Conservation (phyloP, 2,113 vertebrate genomes). For the Ophthalmolycus amberensis region DNA sequence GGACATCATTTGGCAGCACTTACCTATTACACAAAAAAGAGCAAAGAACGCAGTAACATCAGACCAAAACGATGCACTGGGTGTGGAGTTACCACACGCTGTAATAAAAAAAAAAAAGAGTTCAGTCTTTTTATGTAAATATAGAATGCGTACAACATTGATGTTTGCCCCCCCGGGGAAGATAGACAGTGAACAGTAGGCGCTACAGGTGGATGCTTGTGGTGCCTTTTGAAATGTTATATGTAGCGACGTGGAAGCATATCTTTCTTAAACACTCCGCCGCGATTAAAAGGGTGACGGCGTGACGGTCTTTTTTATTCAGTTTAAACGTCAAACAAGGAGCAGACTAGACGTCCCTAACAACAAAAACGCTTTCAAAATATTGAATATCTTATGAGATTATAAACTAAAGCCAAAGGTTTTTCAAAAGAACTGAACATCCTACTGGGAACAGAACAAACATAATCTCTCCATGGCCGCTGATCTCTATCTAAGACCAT, state of each 20-base stretch:
- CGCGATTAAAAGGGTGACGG: background rate
- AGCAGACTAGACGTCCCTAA: background rate
- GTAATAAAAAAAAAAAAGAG: background rate
- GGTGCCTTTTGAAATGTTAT: background rate
- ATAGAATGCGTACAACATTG: background rate
- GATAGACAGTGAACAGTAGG: background rate
- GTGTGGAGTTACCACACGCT: background rate
- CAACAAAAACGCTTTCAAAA: background rate
- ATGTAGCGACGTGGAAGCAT: no score
- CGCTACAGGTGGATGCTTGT: background rate
- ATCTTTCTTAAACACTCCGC: background rate
- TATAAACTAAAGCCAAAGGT: background rate
- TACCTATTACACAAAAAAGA: conserved; percentile 43
- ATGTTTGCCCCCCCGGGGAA: background rate
- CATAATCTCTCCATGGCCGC: conserved; percentile 41
- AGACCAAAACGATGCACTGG: background rate
- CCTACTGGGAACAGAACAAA: conserved; percentile 8
- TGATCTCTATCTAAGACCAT: conserved; percentile 56
- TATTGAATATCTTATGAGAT: background rate
- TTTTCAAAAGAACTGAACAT: conserved; percentile 27
- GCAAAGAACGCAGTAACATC: background rate
- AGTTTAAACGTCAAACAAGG: background rate
- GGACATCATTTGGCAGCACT: conserved; percentile 35
- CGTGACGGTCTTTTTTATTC: background rate
- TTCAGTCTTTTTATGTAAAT: background rate